Conservation (phyloP, 23 tunicate genomes). For the Clavelina lepadiformis region DNA sequence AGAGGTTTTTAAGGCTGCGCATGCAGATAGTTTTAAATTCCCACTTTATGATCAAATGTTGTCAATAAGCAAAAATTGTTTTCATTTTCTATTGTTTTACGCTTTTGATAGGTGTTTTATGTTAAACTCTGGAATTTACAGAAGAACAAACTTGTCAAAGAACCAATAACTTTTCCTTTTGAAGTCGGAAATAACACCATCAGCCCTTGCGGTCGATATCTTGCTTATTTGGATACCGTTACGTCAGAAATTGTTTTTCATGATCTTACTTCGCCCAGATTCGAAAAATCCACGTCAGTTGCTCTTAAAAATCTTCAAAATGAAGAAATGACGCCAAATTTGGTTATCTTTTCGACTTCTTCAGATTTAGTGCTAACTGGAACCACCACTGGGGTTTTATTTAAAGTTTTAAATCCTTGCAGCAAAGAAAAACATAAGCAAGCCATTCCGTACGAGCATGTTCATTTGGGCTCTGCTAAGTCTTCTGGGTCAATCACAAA, state of each 20-base stretch:
- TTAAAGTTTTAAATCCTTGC: constrained; percentile 11
- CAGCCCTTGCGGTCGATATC: constrained; percentile 38
- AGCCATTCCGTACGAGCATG: not conserved
- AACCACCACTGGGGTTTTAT: not conserved
- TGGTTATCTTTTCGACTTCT: not conserved
- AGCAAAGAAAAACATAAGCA: not conserved
- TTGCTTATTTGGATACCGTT: constrained; percentile 14
- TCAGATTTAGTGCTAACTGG: not conserved
- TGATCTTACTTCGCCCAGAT: constrained; percentile 6
- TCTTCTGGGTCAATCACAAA: not conserved
- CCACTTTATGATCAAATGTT: not conserved
- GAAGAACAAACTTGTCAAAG: constrained; percentile 13
- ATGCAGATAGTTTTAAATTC: not conserved
- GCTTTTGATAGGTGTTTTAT: constrained; percentile 50
- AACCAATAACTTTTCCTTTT: constrained; percentile 25
- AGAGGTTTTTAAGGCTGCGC: too few relatives aligned
- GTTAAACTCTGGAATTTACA: constrained; percentile 53
- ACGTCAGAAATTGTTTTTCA: not conserved
- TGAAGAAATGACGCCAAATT: not conserved
- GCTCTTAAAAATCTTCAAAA: not conserved
- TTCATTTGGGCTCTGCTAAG: not conserved
- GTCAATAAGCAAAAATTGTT: too few relatives aligned
- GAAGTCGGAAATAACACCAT: constrained; percentile 32
- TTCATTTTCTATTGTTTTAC: too few relatives aligned
- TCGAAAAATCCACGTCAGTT: not conserved